Evolutionary conservation across 2,888 invertebrate species (phyloP).

Genomic region (Cheilosia vulpina): DNA sequence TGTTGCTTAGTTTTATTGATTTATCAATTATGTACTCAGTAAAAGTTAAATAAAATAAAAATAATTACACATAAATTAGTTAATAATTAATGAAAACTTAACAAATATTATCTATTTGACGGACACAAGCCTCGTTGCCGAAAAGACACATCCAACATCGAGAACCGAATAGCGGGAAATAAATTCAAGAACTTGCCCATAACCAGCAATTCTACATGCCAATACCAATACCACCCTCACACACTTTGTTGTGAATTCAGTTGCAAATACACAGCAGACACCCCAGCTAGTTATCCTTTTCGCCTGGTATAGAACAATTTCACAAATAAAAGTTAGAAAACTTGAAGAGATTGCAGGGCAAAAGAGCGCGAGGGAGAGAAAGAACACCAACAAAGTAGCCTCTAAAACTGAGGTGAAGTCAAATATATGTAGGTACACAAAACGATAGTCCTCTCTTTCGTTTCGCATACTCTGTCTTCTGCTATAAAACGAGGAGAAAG

Average conservation of each 20-base stretch:
- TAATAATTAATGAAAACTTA: no score
- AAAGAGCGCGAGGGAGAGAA: slow-evolving; percentile 56
- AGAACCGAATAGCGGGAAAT: no score
- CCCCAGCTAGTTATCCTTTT: slow-evolving; percentile 52
- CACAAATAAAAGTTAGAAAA: slow-evolving; percentile 76
- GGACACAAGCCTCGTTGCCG: no score
- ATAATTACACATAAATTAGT: no score
- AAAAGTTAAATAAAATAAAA: no score
- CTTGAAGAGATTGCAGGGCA: slow-evolving; percentile 62
- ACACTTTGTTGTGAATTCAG: no score
- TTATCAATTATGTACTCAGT: no score
- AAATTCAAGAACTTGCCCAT: no score
- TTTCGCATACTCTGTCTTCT: neutral
- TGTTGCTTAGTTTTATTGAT: no score
- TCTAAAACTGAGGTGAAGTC: neutral
- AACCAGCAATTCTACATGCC: no score
- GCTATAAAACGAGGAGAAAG: slow-evolving; percentile 48
- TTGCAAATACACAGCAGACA: neutral
- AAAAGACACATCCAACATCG: no score
- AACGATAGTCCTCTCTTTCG: slow-evolving; percentile 49
- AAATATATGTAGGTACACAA: neutral
- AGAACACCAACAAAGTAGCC: neutral
- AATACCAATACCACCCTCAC: neutral
- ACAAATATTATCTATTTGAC: no score
- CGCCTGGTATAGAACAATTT: slow-evolving; percentile 75